A percentile compares a stretch with the other conserved stretches of the same genome.
These are phyloP conservation scores for Echinarachnius parma DNA, from an alignment of 53 echinoderm and acorn worm genomes.

Conservation along the genomic window DNA sequence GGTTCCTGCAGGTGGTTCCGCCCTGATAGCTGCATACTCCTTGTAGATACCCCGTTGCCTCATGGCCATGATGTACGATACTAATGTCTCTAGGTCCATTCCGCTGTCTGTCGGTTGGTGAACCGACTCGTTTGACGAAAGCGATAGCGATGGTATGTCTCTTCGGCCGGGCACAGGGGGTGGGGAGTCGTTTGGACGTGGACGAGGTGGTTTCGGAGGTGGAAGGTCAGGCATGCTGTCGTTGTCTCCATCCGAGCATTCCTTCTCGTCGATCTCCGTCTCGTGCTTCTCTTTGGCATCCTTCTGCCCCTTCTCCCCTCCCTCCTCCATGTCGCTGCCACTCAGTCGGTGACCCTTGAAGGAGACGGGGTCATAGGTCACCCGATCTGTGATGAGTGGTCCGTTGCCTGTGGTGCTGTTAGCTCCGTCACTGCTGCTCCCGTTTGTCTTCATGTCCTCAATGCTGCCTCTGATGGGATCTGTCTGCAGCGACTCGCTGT, in stretches of 20 bases:
- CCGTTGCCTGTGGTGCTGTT: constrained; percentile 45
- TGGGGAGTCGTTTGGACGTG: constrained; percentile 50
- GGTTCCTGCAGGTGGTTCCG: constrained; percentile 80
- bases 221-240: constrained; percentile 61
- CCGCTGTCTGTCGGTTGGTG: constrained; percentile 80
- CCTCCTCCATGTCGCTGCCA: constrained; percentile 44
- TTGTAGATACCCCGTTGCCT: constrained; percentile 90
- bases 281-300: constrained; percentile 73
- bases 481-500: constrained; percentile 19
- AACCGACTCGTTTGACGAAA: constrained; percentile 69
- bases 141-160: constrained; percentile 35
- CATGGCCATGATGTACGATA: constrained; percentile 69
- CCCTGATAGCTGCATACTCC: constrained; percentile 92
- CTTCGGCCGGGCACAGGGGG: constrained; percentile 28
- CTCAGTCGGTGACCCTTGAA: constrained; percentile 56
- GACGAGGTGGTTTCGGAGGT: constrained; percentile 75
- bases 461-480: constrained; percentile 32
- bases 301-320: constrained; percentile 58
- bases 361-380: constrained; percentile 25
- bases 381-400: constrained; percentile 35
- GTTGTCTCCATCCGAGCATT: constrained; percentile 17
- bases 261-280: constrained; percentile 56
- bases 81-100: constrained; percentile 65
- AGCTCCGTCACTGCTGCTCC: constrained; percentile 42
- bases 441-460: constrained; percentile 42